Conservation (phyloP, 2,797 vertebrate species). For the Gymnothorax reevesii region DNA sequence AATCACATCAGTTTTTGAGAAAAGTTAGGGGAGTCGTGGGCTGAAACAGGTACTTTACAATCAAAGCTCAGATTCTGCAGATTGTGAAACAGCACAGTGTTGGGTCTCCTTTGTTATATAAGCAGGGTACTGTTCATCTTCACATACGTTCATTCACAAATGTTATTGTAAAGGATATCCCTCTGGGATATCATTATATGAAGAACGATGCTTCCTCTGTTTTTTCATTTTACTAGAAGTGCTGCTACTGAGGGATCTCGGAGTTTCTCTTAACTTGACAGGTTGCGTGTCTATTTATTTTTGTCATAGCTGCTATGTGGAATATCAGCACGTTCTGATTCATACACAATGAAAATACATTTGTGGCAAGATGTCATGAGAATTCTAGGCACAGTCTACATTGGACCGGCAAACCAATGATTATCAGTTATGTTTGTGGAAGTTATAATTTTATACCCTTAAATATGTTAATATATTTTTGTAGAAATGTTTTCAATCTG, state of each 20-base stretch:
- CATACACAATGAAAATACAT: conserved; percentile 47
- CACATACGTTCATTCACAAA: not conserved
- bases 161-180: not conserved
- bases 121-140: not conserved
- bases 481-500: conserved; percentile 58
- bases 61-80: not conserved
- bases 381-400: conserved; percentile 62
- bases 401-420: conserved; percentile 67
- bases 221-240: not conserved
- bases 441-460: conserved; percentile 66
- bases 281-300: conserved; percentile 32
- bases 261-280: not conserved
- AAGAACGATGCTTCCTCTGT: not conserved
- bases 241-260: not conserved
- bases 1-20: not conserved
- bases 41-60: not conserved
- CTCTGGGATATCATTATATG: not conserved
- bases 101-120: not conserved
- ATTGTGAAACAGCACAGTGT: not conserved
- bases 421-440: conserved; percentile 76
- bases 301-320: conserved; percentile 42
- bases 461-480: conserved; percentile 59
- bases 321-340: conserved; percentile 52
- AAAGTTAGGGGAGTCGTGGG: not conserved
- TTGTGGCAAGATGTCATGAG: conserved; percentile 44